Base-by-base conservation (phyloP, 2,888 invertebrate genomes). In the Cetonia aurata region DNA sequence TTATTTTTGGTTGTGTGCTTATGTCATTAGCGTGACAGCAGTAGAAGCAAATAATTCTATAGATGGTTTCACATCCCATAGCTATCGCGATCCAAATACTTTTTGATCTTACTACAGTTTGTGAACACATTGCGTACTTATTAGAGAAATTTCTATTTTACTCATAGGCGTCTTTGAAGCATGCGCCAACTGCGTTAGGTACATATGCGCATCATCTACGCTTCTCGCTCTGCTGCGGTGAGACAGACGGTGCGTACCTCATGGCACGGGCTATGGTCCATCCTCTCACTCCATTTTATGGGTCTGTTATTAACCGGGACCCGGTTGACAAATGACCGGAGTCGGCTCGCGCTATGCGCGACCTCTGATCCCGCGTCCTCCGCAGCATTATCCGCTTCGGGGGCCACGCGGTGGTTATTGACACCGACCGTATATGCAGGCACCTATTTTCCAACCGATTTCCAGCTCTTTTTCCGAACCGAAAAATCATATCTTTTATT, bases 241-340 rank as follows among this genome's bases (percentile, higher is more conserved):
- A 25, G 3, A 25, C 25, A 25, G 25, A 25, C 25, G 25, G 25
- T 4, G 25, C 25, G 25, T 25, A 25, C 25, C 25, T 12, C 56
- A 41, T 37, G 70, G 70, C 70, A 70, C 70, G 70, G 70, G 70
- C 70, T 70, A 57, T 17, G 13, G 10, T 56, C 56, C 59, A 31
- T 72, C 70, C 65, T 69, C 74, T 74, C 70, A 69, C 59, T 74
- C 72, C 73, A 69, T 73, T 74, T 74, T 74, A 74, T 71, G 72
- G 68, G 55, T 73, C 68, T 73, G 73, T 72, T 74, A 73, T 74
- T 74, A 72, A 75, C 73, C 71, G 72, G 72, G 71, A 25, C 25
- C 71, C 70, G 72, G 73, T 75, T 76, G 76, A 76, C 75, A 76
- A 76, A 76, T 76, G 75, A 72, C 75, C 74, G 69, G 70, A 55